Evolutionary conservation across 2,113 vertebrate genomes (phyloP).

Genomic region (Galeopterus variegatus): DNA sequence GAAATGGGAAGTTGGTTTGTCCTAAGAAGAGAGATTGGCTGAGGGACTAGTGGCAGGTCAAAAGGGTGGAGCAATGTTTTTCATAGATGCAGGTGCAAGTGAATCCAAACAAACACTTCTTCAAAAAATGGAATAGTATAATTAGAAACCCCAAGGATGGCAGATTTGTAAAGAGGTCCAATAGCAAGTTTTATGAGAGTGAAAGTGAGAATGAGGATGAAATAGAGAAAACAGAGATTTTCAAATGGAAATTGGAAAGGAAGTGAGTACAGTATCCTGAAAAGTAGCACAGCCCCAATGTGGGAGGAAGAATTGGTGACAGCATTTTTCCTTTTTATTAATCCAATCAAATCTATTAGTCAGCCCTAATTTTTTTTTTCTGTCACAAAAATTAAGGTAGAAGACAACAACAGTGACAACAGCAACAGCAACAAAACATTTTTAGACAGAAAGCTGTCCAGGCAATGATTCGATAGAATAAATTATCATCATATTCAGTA

Average conservation of each 20-base stretch:
- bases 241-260: neutral
- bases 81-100: fast-evolving
- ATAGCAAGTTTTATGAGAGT: neutral
- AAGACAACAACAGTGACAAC: neutral
- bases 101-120: neutral
- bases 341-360: neutral
- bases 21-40: neutral
- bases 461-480: neutral
- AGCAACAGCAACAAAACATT: neutral
- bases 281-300: neutral
- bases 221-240: neutral
- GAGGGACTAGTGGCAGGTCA: neutral
- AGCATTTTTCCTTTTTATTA: neutral
- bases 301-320: neutral
- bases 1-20: neutral
- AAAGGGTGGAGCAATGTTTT: neutral
- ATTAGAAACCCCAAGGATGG: neutral
- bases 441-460: neutral
- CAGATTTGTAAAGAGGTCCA: neutral
- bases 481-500: neutral
- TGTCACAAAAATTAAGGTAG: neutral
- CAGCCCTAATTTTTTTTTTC: neutral
- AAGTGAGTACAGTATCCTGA: neutral
- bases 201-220: neutral
- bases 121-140: too few species aligned